Base-by-base conservation (phyloP, 2,113 vertebrate genomes). In the Campylomormyrus tamandua region DNA sequence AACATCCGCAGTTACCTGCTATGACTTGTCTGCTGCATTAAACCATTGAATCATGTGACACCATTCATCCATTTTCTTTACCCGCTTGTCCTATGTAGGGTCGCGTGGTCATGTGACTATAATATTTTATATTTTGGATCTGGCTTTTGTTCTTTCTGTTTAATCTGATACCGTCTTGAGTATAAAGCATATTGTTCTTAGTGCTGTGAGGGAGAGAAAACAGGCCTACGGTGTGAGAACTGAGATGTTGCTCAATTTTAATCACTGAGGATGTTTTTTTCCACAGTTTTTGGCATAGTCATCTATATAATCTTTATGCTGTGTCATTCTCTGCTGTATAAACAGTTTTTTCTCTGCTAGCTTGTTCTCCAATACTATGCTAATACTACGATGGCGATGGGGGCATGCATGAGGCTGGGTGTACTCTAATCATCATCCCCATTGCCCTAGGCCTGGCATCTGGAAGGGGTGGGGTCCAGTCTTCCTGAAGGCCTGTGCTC, bases 401-500 rank as follows among this genome's bases (percentile, higher is more conserved):
- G 77, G 77, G 6, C 39, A 31, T 31, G n/a, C n/a, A 15, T 70
- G n/a, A 70, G 10, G 62, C n/a, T 13, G 10, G 62, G 62, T 24
- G 39, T 4, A 42, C 35, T 83, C 42, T 42, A 21, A 21, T 83
- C 1, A 19, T n/a, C 13, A n/a, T 86, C 45, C 84, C 24, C 48
- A 49, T 27, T 4, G 48, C 21, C n/a, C 5, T 2, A 13, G n/a
- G 89, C 62, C 50, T 89, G 66, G 87, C 53, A 74, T 77, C 80
- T 24, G 58, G 62, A 46, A 15, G 19, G 21, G 66, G 89, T 90
- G 89, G 91, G 88, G 80, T 88, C 89, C 91, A 50, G 90, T 89
- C 91, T 94, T 93, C 91, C 52, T 90, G 58, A 91, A 90, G 91
- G 56, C 91, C 93, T 95, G 95, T 95, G 95, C 95, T 96, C 94